Conservation (phyloP, 2,113 vertebrate species). For the Amblyornis subalaris region DNA sequence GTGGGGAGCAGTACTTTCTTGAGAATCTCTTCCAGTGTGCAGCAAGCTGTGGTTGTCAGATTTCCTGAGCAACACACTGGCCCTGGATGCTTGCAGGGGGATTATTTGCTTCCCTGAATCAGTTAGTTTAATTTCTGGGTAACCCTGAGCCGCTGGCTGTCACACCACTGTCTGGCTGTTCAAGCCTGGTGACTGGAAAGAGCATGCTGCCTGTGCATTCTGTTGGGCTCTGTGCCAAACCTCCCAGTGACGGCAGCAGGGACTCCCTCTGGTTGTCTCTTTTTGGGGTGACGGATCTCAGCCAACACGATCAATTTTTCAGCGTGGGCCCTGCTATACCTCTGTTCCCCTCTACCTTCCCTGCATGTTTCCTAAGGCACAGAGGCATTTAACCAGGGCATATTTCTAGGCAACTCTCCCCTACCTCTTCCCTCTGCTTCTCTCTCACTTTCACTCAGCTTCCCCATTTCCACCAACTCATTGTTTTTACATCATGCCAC, state of each 20-base stretch:
- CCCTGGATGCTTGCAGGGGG: not conserved
- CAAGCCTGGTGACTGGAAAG: not conserved
- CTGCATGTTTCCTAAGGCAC: not conserved
- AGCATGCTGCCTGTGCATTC: fast-evolving
- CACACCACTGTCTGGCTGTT: not conserved
- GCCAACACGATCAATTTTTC: fast-evolving
- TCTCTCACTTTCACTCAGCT: not conserved
- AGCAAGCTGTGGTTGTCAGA: fast-evolving
- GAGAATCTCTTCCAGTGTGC: not conserved
- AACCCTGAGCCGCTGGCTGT: not conserved
- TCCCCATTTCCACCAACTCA: not conserved
- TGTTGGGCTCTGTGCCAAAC: not conserved
- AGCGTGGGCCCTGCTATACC: not conserved
- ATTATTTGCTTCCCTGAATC: not conserved
- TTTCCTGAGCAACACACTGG: not conserved
- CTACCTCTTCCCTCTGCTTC: not conserved
- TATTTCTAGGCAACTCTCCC: not conserved
- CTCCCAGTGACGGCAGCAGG: not conserved
- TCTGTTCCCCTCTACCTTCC: not conserved
- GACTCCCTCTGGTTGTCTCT: fast-evolving
- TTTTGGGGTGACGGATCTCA: not conserved
- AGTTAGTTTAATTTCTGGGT: not conserved
- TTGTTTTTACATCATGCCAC: not conserved
- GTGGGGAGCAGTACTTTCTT: not conserved
- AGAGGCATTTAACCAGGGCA: not conserved